Evolutionary conservation across 1,140 invertebrate genomes (phyloP), one percentile per base, ranked within the genome.

Genomic region (Dysdera silvatica): DNA sequence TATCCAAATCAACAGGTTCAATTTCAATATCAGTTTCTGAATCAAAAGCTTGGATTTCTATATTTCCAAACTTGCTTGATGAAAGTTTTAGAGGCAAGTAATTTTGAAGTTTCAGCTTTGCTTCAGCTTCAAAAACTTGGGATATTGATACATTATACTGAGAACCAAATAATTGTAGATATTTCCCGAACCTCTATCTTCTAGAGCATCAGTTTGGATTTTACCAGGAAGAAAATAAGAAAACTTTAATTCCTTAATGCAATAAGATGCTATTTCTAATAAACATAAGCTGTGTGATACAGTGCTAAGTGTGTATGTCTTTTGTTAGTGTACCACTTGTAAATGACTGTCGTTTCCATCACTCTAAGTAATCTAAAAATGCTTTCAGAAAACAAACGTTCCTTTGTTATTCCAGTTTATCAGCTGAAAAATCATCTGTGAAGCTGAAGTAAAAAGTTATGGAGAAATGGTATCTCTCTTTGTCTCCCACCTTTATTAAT

Each of bases 181-280:
- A 63, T 43, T 63, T 49, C 32, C 31, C 59, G 59, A 65, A 67
- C 18, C 51, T n/a, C n/a, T 55, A 20, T 35, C 31, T 29, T 67
- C 61, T 23, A 65, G 31, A 20, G 32, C 31, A 66, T 63, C 56
- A 40, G 61, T 63, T 63, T 65, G 51, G 31, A 53, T 29, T 54
- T 63, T 63, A 8, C 54, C 49, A 58, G 59, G 12, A 24, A 68
- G 14, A 33, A 62, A 40, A 40, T 62, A 62, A 16, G n/a, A 14
- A n/a, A 56, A 18, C 6, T 31, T 24, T 28, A 64, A 41, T 35
- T 64, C 43, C 8, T 49, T 32, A 23, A 64, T 35, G 20, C 61
- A 64, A 26, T 64, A 57, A 8, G 20, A 20, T 26, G 57, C n/a
- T 40, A 60, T 20, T 28, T 65, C 56, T 32, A 67, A 35, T 16